Evolutionary conservation across 2,113 vertebrate genomes (phyloP), one percentile per base, ranked within the genome.

Genomic region (Perca fluviatilis): DNA sequence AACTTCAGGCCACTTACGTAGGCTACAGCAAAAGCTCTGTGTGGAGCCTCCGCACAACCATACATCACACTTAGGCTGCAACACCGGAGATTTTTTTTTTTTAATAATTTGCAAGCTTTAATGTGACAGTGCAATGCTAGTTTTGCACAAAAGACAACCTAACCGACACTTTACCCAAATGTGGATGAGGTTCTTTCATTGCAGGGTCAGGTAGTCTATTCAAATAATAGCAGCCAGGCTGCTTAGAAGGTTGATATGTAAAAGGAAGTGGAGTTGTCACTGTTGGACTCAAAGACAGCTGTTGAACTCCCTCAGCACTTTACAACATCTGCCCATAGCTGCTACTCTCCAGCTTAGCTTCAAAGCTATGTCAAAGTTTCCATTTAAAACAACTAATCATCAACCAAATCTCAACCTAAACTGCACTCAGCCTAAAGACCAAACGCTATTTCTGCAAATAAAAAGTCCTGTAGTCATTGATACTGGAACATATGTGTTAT

Each of bases 251-350:
- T 15, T 50, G 54, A 79, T 61, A 65, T 63, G 53, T 57, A 21
- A 11, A 3, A 80, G 88, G 80, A 88, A 85, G 74, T 71, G 49
- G 33, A 57, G 56, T 56, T 73, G 80, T 67, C 82, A 79, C 51
- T 27, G 47, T 67, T 78, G 80, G 65, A 66, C 74, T 88, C 83
- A 84, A 27, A 75, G 53, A 66, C 76, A 80, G 75, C 74, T 84
- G 83, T 13, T 70, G 23, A 60, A 43, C 68, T 63, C 60, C 56
- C 54, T 75, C 54, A 53, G 47, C 43, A 51, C 16, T 67, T 62
- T 9, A 63, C 36, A 80, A 77, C 73, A 78, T 79, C 73, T 79
- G 82, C 60, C 3, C 1, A 56, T 18, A 61, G 51, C 74, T 61
- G 60, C 53, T 50, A 50, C 65, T 25, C 46, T 73, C 23, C 58